Conservation (phyloP, 2,888 invertebrate species). For the Bellardia pandia region DNA sequence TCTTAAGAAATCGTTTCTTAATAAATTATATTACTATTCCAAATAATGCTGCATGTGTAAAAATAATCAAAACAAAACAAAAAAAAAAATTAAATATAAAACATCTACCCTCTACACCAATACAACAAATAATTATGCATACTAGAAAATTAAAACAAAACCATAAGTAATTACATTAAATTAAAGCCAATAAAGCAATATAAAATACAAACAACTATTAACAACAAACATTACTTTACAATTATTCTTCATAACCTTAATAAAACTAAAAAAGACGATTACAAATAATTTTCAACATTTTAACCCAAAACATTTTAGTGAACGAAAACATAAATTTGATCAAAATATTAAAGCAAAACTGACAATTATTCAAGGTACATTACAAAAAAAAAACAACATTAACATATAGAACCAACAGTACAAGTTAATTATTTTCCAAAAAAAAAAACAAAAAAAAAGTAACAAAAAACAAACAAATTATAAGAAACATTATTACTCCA, state of each 20-base stretch:
- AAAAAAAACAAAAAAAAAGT: neutral
- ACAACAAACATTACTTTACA: slow-evolving; percentile 37
- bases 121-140: neutral
- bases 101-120: slow-evolving; percentile 21
- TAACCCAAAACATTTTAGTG: slow-evolving; percentile 10
- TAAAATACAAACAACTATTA: slow-evolving; percentile 34
- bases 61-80: neutral
- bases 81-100: neutral
- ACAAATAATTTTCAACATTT: slow-evolving; percentile 27
- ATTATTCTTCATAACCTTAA: slow-evolving; percentile 26
- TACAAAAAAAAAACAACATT: slow-evolving; percentile 44
- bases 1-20: slow-evolving; percentile 4
- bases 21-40: neutral
- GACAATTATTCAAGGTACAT: slow-evolving; percentile 42
- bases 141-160: slow-evolving; percentile 3
- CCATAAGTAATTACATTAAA: neutral
- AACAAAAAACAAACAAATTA: slow-evolving; percentile 23
- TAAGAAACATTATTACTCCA: slow-evolving; percentile 58
- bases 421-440: slow-evolving; percentile 69
- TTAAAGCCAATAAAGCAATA: slow-evolving; percentile 54
- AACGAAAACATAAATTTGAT: slow-evolving; percentile 35
- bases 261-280: neutral
- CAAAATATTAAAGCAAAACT: slow-evolving; percentile 50
- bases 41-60: slow-evolving; percentile 21
- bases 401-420: slow-evolving; percentile 71